A percentile compares a stretch with the other conserved stretches of the same genome.
Conservation (phyloP, 2,797 vertebrate genomes). For the Rhinella marina region DNA sequence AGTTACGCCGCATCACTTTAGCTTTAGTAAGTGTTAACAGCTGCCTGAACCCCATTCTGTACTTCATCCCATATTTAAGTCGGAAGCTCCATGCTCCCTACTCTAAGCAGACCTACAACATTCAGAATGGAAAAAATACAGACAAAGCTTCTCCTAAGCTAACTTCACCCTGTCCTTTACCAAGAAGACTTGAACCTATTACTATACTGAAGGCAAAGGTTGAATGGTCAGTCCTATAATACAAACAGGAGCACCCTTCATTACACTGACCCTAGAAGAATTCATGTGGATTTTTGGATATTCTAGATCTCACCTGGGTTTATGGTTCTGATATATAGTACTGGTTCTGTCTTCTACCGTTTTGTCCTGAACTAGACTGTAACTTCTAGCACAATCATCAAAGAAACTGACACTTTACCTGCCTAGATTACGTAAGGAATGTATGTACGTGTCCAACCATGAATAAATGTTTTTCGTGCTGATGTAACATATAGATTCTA, state of each 20-base stretch:
- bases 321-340: not conserved
- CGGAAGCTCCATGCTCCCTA: not conserved
- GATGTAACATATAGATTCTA: not conserved
- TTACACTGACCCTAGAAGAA: not conserved
- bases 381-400: no score
- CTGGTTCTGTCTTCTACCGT: not conserved
- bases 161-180: not conserved
- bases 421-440: not conserved
- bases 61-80: slow-evolving; percentile 69
- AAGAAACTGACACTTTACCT: no score
- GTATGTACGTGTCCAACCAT: not conserved
- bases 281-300: not conserved
- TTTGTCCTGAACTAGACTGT: not conserved
- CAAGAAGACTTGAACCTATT: accelerated
- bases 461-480: not conserved
- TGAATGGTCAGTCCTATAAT: slow-evolving; percentile 10
- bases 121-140: slow-evolving; percentile 54
- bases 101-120: slow-evolving; percentile 69
- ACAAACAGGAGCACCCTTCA: not conserved
- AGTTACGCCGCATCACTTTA: slow-evolving; percentile 74
- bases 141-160: not conserved
- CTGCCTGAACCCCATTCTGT: slow-evolving; percentile 83
- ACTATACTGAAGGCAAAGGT: accelerated
- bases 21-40: slow-evolving; percentile 82
- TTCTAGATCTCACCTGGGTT: not conserved